phyloP scores from a whole-genome alignment of 2,113 vertebrate species.

The Elanoides forficatus region DNA sequence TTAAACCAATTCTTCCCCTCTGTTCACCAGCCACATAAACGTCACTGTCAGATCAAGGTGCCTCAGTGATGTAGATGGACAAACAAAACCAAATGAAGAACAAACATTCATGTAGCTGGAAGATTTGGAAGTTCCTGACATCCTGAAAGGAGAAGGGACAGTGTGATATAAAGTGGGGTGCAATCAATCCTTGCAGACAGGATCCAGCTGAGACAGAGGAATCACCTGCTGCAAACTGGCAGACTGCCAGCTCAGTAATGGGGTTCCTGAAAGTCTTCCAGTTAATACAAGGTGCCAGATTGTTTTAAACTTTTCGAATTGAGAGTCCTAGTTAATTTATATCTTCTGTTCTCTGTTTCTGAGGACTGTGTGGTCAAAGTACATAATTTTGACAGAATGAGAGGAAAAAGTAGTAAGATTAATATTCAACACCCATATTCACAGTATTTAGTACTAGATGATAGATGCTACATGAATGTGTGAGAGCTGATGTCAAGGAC shows the following conservation, averaged over 20 bases:
- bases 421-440: not conserved
- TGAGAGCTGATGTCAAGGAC: conserved; percentile 22
- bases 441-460: not conserved
- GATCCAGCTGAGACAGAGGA: not conserved
- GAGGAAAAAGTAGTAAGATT: not conserved
- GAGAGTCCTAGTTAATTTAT: not conserved
- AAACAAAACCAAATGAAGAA: not conserved
- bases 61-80: not conserved
- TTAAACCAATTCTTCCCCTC: not conserved
- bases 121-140: not conserved
- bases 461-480: not conserved
- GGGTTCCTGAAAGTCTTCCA: not conserved
- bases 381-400: not conserved
- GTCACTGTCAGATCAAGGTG: not conserved
- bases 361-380: not conserved
- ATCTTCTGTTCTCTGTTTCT: not conserved
- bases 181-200: not conserved
- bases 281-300: not conserved
- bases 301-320: not conserved
- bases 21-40: not conserved
- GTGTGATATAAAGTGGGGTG: not conserved
- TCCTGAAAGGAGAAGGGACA: not conserved
- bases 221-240: not conserved
- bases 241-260: not conserved
- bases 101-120: not conserved